A percentile compares a stretch with the other conserved stretches of the same genome.
phyloP scores from a whole-genome alignment of 2,113 vertebrate species.

The Pollachius pollachius region DNA sequence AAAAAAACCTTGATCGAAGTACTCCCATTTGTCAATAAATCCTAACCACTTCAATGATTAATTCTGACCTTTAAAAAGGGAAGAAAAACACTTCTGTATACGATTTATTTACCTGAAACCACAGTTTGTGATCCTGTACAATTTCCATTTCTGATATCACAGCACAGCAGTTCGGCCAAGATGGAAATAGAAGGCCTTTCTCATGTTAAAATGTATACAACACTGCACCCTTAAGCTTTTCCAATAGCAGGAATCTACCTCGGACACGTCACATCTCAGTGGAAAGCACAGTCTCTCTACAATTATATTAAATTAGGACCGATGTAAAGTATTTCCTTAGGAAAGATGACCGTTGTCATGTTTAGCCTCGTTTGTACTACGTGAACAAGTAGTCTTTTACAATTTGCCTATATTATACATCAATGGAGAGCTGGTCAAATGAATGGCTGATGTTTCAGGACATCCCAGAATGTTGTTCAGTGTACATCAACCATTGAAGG shows the following conservation, averaged over 20 bases:
- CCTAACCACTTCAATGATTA: no score
- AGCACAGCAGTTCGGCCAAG: slow-evolving; percentile 82
- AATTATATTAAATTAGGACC: slow-evolving; percentile 65
- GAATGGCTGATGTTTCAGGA: slow-evolving; percentile 74
- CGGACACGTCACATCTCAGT: slow-evolving; percentile 84
- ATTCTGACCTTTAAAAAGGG: no score
- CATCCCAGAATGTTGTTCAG: slow-evolving; percentile 83
- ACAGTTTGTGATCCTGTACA: slow-evolving; percentile 82
- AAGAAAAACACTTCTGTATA: slow-evolving; percentile 58
- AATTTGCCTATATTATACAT: slow-evolving; percentile 78
- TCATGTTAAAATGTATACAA: slow-evolving; percentile 63
- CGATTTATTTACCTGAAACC: slow-evolving; percentile 93
- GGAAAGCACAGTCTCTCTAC: slow-evolving; percentile 63
- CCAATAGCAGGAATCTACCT: slow-evolving; percentile 72
- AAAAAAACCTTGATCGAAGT: no score
- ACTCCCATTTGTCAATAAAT: no score
- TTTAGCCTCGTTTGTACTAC: slow-evolving; percentile 77
- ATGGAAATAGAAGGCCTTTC: slow-evolving; percentile 69
- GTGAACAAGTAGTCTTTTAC: slow-evolving; percentile 70
- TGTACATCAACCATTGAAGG: slow-evolving; percentile 72
- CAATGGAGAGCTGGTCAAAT: slow-evolving; percentile 68
- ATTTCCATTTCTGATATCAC: slow-evolving; percentile 79
- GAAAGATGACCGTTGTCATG: slow-evolving; percentile 78
- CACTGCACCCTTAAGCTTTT: slow-evolving; percentile 77
- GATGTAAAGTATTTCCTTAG: slow-evolving; percentile 75